Evolutionary conservation across 2,113 vertebrate species (phyloP), one percentile per base, ranked within the genome.

Genomic region (Nesospiza acunhae): DNA sequence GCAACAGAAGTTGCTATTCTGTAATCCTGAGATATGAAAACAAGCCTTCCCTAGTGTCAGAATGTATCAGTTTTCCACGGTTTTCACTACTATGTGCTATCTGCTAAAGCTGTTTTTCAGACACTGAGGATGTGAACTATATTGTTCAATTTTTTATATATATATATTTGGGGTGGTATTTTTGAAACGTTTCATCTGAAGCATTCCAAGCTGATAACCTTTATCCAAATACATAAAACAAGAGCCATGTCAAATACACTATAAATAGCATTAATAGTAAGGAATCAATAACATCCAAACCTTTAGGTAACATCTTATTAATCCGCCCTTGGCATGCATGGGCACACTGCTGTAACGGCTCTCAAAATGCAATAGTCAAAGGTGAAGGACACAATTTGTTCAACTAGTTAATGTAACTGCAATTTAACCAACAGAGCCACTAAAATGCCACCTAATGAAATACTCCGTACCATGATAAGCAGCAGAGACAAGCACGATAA

Each of bases 281-380:
- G 83, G 95, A 94, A 97, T 94, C 91, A 66, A 96, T 94, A 96
- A 41, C 94, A 94, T 35, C n/a, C 89, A 73, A 88, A 97, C 83
- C 86, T 95, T 79, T 84, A 96, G 31, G 93, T 80, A 95, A 67
- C 72, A 91, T 92, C 96, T 97, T 90, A 94, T 83, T 87, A 85
- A 95, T 87, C 91, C 1, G 7, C 64, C 94, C 92, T 96, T 79
- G 92, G 60, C 87, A 84, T 81, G 92, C 90, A 84, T 1, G 52
- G 88, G 46, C 66, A 89, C 77, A 92, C 69, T 62, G 81, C 93
- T 94, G 42, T 41, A 82, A 94, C 64, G 79, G 76, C 62, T 90
- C 92, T 86, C 73, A 63, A 89, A 90, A 94, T 16, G 83, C 60
- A 56, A 56, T 14, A 84, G 55, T 26, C 73, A 84, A 90, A 86